phyloP scores from a whole-genome alignment of 37 sponge, comb jelly and placozoan species.

The Aphrocallistes beatrix region DNA sequence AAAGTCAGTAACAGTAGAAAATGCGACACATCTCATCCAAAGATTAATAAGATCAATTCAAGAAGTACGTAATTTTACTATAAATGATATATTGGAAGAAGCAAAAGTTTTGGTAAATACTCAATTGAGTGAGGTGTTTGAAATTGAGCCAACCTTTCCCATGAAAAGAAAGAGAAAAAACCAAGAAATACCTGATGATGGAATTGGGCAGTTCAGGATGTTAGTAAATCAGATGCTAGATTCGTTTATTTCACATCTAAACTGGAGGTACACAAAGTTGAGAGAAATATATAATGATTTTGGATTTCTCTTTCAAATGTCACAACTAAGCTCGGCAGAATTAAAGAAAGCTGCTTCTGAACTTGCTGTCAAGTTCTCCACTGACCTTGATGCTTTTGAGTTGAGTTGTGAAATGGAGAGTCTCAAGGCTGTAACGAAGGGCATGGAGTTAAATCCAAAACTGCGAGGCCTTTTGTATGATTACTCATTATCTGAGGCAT shows the following conservation, averaged over 20 bases:
- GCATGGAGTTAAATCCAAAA: neutral
- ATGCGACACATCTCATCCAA: slow-evolving; percentile 7
- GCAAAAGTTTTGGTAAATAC: slow-evolving; percentile 13
- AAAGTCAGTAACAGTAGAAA: neutral
- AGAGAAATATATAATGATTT: neutral
- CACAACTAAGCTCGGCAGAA: neutral
- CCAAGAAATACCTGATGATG: neutral
- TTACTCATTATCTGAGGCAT: neutral
- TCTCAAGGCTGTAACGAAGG: neutral
- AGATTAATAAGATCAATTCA: neutral
- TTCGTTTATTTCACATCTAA: neutral
- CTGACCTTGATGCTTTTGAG: slow-evolving; percentile 6
- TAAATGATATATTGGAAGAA: neutral
- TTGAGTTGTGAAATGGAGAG: slow-evolving; percentile 9
- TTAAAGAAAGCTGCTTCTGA: neutral
- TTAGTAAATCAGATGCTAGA: neutral
- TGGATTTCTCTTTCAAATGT: slow-evolving; percentile 9
- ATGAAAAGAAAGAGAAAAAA: slow-evolving; percentile 4
- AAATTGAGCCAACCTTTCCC: neutral
- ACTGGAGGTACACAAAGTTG: slow-evolving; percentile 12
- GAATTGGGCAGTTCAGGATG: neutral
- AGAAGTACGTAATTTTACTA: neutral
- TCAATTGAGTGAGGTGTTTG: slow-evolving; percentile 3
- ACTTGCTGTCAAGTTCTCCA: neutral
- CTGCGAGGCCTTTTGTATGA: neutral